These are phyloP conservation scores for Capricornis sumatraensis DNA, from an alignment of 2,113 vertebrate genomes.

Conservation along the genomic window DNA sequence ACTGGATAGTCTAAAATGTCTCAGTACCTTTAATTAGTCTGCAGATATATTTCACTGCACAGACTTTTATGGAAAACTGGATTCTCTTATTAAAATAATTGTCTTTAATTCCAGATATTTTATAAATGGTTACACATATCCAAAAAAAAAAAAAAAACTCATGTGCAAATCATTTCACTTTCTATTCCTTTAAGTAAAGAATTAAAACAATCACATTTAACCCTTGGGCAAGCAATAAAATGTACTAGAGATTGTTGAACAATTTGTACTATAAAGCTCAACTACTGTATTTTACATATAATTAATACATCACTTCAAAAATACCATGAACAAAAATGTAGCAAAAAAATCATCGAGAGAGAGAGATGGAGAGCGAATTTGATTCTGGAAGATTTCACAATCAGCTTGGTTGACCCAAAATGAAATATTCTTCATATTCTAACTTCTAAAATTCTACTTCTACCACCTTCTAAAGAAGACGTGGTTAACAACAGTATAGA, in stretches of 20 bases:
- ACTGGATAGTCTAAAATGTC: not conserved
- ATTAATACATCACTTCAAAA: not conserved
- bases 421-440: not conserved
- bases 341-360: not conserved
- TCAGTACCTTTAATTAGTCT: not conserved
- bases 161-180: not conserved
- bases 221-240: not conserved
- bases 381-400: not conserved
- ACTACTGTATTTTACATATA: not conserved
- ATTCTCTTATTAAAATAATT: not conserved
- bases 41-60: not conserved
- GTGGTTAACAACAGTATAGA: not conserved
- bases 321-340: not conserved
- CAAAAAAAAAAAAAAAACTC: not conserved
- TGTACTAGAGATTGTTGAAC: not conserved
- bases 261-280: not conserved
- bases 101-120: not conserved
- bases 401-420: not conserved
- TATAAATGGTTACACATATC: not conserved
- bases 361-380: not conserved
- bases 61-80: not conserved
- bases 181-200: conserved; percentile 1
- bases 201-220: conserved; percentile 9
- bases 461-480: not conserved
- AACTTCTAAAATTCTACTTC: not conserved